Percentiles rank a stretch among this genome's conserved stretches.
phyloP scores from a whole-genome alignment of 1,140 invertebrate species.

The Papilio helenus region DNA sequence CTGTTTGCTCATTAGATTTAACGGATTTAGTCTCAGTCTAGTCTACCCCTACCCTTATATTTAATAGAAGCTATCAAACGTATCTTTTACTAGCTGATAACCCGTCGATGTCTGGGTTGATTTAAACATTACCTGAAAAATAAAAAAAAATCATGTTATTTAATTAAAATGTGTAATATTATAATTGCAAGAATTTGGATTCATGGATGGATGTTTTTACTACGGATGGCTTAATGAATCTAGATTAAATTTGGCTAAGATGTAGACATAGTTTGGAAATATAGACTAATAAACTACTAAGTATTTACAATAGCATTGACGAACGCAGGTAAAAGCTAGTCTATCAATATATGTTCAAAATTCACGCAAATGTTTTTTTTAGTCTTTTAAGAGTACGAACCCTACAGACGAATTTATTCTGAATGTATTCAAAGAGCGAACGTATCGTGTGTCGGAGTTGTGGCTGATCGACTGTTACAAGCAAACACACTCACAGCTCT shows the following conservation, averaged over 20 bases:
- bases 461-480: conserved; percentile 61
- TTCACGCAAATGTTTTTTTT: too few relatives aligned
- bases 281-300: too few relatives aligned
- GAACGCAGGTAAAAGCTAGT: too few relatives aligned
- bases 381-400: not conserved
- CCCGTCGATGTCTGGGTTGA: not conserved
- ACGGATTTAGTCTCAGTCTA: conserved; percentile 40
- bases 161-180: too few relatives aligned
- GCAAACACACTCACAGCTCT: conserved; percentile 58
- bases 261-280: too few relatives aligned
- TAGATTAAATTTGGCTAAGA: too few relatives aligned
- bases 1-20: conserved; percentile 66
- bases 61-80: not conserved
- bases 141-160: not conserved
- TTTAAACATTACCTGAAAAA: not conserved
- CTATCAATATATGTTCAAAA: too few relatives aligned
- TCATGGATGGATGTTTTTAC: too few relatives aligned
- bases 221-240: too few relatives aligned
- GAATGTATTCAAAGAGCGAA: not conserved
- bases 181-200: too few relatives aligned
- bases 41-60: conserved; percentile 11
- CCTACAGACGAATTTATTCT: not conserved
- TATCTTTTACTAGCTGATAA: not conserved
- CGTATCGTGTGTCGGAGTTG: conserved; percentile 30
- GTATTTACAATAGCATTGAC: too few relatives aligned